Evolutionary conservation across 1,140 invertebrate species (phyloP), one percentile per base, ranked within the genome.

Genomic region (Vanessa atalanta): DNA sequence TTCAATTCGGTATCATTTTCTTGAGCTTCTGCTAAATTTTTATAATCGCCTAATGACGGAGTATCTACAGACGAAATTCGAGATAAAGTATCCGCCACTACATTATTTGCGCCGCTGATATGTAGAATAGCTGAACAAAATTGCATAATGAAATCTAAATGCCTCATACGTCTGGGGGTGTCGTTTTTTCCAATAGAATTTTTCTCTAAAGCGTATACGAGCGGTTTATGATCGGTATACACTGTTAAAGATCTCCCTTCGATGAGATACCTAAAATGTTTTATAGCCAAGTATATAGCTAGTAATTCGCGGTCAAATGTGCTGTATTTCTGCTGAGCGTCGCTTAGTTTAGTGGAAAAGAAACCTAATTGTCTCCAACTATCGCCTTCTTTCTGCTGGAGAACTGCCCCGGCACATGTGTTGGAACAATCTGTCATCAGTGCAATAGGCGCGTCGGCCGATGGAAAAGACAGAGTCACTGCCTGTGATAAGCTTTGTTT

Each of bases 1-100:
- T 63, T 48, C 57, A 78, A 69, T 48, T 78, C 76, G 65, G 61
- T 16, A 14, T 79, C 70, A 13, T 73, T 73, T 67, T 70, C 37
- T 72, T 78, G 73, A n/a, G 50, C 61, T 13, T 65, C 65, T 8
- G 66, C 50, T 55, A 75, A 20, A 31, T 70, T 37, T 51, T 43
- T 47, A 51, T 70, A 75, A 63, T 75, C 70, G 14, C 75, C 14
- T 43, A 73, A 65, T 0, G 70, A 75, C 43, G 77, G 67, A 57
- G 71, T 70, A 55, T 67, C 61, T 64, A 76, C 73, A 2, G 67
- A 9, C 57, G 73, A 60, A 5, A 65, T 65, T 53, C 77, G 55
- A 5, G 74, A 79, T 50, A 79, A 68, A 47, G 26, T 14, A 71
- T 71, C 69, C 15, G 69, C 69, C 7, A 71, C 61, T 37, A 70